Base-by-base conservation (phyloP, 2,888 invertebrate species). In the Pristionchus fissidentatus region DNA sequence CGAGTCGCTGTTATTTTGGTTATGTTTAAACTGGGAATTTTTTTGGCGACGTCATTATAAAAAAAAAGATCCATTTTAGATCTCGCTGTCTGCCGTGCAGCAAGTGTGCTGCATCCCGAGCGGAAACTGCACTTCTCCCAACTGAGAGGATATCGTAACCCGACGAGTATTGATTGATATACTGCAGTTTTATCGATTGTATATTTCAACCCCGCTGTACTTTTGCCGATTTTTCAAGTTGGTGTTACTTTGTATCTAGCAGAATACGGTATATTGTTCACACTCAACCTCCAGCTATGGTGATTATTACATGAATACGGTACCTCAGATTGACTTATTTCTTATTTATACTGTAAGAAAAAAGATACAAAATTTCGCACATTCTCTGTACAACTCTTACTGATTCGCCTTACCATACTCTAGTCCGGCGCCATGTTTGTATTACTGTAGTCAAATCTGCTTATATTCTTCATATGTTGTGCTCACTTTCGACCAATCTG, bases 61-160 rank as follows among this genome's bases (percentile, higher is more conserved):
- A 26, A 1, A 46, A 13, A 43, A 43, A 73, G n/a, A 29, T 10
- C 15, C 46, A 1, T 15, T 84, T n/a, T 88, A 91, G 86, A 86
- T 89, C 35, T 84, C 86, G 19, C 81, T 89, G 26, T 85, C 88
- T 35, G 84, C 86, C 13, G 83, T 84, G 46, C 90, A 90, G 78
- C 88, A 88, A 70, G 90, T 91, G 38, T 90, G 90, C 85, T 90
- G 90, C 82, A 85, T 90, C 57, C 90, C 90, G 3, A 85, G 85
- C 70, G 90, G 90, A 3, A 90, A 91, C 82, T 90, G 90, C 83
- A 90, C 90, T 22, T 38, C 62, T 2, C 43, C 80, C 87, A 92
- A 94, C 97, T 99, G 83, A 99, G 99, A 94, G 96, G 97, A 94
- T 98, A 98, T 87, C 99, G 99, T 94, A 96, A 97, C 93, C 43